Evolutionary conservation across 2,888 invertebrate species (phyloP).

Genomic region (Athrips mouffetella): DNA sequence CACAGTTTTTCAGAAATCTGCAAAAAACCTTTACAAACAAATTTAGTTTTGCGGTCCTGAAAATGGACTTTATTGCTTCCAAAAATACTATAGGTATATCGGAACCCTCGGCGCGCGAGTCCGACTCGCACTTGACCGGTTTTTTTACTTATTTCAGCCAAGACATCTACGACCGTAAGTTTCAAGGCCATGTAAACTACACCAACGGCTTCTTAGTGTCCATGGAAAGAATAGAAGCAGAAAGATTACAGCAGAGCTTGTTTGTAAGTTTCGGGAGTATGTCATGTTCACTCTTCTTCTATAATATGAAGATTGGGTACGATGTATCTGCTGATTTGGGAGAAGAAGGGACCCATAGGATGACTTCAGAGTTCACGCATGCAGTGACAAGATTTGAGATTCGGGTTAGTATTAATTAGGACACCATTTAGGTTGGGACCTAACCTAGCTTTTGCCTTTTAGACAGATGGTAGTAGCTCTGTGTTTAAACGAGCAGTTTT

Average conservation of each 20-base stretch:
- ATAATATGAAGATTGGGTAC: conserved; percentile 41
- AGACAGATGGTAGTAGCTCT: too few relatives aligned
- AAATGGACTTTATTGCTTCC: too few relatives aligned
- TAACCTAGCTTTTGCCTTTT: too few relatives aligned
- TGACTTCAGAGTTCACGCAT: conserved; percentile 41
- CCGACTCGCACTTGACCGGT: too few relatives aligned
- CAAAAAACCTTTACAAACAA: too few relatives aligned
- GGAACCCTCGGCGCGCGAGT: too few relatives aligned
- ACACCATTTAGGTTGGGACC: too few relatives aligned
- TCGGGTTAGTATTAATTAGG: conserved; percentile 42
- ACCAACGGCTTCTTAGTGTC: conserved; percentile 51
- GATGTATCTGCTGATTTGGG: conserved; percentile 40
- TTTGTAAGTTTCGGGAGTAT: background rate
- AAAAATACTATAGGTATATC: too few relatives aligned
- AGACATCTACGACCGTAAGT: conserved; percentile 3
- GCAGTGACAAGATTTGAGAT: conserved; percentile 23
- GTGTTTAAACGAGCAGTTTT: too few relatives aligned
- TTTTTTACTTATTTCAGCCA: too few relatives aligned
- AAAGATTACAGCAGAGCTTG: background rate
- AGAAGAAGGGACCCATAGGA: conserved; percentile 28
- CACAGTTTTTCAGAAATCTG: too few relatives aligned
- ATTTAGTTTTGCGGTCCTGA: too few relatives aligned
- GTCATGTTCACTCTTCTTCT: conserved; percentile 34
- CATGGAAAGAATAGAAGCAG: conserved; percentile 45
- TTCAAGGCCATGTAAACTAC: background rate